Base-by-base conservation (phyloP, 1,140 invertebrate genomes). In the Lepidurus apus region DNA sequence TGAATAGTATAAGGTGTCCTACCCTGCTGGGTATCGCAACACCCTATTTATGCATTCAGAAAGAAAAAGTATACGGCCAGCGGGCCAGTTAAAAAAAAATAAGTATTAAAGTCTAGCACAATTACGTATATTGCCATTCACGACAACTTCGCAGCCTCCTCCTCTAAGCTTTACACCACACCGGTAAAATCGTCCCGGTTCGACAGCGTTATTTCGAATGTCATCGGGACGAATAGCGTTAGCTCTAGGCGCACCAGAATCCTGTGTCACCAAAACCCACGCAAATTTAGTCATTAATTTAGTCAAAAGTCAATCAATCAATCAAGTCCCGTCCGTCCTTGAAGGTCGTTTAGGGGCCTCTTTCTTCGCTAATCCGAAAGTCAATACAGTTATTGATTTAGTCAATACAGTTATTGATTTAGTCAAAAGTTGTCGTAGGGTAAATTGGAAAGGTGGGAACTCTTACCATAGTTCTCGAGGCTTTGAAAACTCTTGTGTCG, bases 151-250 rank as follows among this genome's bases (percentile, higher is more conserved):
- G 1, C 42, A 34, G 11, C 81, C 77, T 7, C 34, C 65, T 42
- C 24, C 43, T 9, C 17, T 11, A 5, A 74, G 26, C 4, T 79
- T 73, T 1, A 82, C 17, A 13, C 43, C 42, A 78, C 82, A 82
- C 8, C 80, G 76, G 78, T 81, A 83, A 10, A 83, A n/a, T 34
- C 76, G 80, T 1, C 82, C 82, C 4, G 82, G 82, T 73, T 83
- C 80, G 34, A 45, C 13, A 3, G 81, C 65, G 24, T 76, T 80
- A 24, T 24, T 17, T 21, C 21, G 47, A 11, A 65, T 65, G 53
- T 80, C 77, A 74, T 79, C 78, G 4, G 78, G 45, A 34, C 53
- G 73, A 1, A 80, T 76, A 26, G 82, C 82, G 73, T 82, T 82
- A 24, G 81, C 81, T 45, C 79, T 80, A 17, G 82, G 82, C 53